phyloP scores from a whole-genome alignment of 2,113 vertebrate genomes.

The Corythoichthys intestinalis region DNA sequence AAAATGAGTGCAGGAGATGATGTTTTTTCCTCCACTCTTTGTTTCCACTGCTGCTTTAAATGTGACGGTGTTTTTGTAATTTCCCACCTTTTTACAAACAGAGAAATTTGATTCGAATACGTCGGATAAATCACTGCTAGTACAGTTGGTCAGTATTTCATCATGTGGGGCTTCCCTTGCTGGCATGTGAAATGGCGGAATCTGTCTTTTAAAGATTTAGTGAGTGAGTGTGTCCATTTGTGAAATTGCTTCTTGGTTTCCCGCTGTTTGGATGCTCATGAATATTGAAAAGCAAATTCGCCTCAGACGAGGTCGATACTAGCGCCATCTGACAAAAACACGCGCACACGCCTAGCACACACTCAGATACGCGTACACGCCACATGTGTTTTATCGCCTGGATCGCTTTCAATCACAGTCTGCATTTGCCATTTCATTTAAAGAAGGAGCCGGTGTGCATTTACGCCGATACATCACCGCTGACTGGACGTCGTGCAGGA shows the following conservation, averaged over 20 bases:
- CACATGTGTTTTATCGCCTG: slow-evolving; percentile 21
- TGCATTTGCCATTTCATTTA: slow-evolving; percentile 35
- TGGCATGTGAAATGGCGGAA: slow-evolving; percentile 9
- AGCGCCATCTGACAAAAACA: slow-evolving; percentile 14
- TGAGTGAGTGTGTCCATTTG: slow-evolving; percentile 57
- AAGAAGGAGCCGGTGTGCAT: slow-evolving; percentile 35
- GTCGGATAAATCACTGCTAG: too few relatives aligned
- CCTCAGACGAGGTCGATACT: slow-evolving; percentile 14
- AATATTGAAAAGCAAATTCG: slow-evolving; percentile 48
- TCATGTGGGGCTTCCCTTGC: slow-evolving; percentile 6
- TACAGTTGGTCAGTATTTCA: not conserved
- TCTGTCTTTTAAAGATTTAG: slow-evolving; percentile 49
- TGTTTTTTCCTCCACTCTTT: too few relatives aligned
- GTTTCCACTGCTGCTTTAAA: too few relatives aligned
- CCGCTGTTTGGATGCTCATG: slow-evolving; percentile 26
- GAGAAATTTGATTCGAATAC: not conserved
- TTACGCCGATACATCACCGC: slow-evolving; percentile 45
- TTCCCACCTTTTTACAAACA: too few relatives aligned
- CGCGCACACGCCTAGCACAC: not conserved
- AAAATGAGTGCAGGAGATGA: too few relatives aligned
- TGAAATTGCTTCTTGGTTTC: slow-evolving; percentile 54
- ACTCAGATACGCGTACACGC: slow-evolving; percentile 11
- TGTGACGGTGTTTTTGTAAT: too few relatives aligned
- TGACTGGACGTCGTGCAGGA: slow-evolving; percentile 39
- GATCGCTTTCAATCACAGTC: slow-evolving; percentile 40